Percentiles rank a stretch among this genome's conserved stretches.
Conservation (phyloP, 2,113 vertebrate species). For the Odontesthes bonariensis region DNA sequence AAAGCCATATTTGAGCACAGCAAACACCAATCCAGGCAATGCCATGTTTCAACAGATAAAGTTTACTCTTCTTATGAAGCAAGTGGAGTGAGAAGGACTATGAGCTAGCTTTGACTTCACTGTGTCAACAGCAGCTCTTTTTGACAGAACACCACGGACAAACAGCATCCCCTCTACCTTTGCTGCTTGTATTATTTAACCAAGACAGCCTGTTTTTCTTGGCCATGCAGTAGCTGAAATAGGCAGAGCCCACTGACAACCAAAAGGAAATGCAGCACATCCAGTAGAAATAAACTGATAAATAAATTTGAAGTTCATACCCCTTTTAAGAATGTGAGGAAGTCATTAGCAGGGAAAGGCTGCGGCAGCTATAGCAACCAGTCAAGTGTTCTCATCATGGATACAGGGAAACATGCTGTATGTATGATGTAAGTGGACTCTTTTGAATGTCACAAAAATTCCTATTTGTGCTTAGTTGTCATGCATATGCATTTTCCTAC, state of each 20-base stretch:
- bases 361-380: neutral
- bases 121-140: no score
- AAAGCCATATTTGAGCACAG: neutral
- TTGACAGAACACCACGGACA: neutral
- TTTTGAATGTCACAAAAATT: neutral
- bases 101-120: neutral
- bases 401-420: neutral
- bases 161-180: neutral
- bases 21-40: neutral
- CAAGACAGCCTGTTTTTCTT: neutral
- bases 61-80: neutral
- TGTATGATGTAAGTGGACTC: neutral
- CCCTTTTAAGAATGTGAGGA: neutral
- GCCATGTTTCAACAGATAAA: neutral
- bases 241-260: neutral
- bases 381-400: neutral
- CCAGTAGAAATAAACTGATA: neutral
- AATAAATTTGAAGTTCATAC: neutral
- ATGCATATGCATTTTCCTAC: neutral
- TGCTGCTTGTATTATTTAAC: neutral
- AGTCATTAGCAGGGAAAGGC: neutral
- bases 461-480: no score
- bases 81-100: neutral
- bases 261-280: neutral
- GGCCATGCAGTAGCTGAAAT: no score